Base-by-base conservation (phyloP, 2,888 invertebrate genomes). In the Scaptomyza caliginosa region DNA sequence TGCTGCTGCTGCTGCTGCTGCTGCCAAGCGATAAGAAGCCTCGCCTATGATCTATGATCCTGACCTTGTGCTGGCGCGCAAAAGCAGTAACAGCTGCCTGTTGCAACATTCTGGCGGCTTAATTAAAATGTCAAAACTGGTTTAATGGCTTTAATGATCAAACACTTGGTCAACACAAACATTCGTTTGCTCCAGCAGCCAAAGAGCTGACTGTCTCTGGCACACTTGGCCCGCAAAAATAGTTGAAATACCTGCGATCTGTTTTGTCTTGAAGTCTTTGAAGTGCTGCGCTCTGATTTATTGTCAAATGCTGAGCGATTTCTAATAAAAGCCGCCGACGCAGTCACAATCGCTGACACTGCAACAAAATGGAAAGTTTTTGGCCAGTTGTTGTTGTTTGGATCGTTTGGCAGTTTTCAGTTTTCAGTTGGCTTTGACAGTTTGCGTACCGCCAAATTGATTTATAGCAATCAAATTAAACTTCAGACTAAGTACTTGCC, bases 91-190 rank as follows among this genome's bases (percentile, higher is more conserved):
- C 71, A 43, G 66, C 67, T 10, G 40, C 30, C n/a, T 30, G 70
- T 66, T 45, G 74, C 60, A 43, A 58, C 65, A 54, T 46, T 64
- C 62, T 62, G 21, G 45, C 56, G 24, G 56, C 90, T 90, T 91
- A 91, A 91, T 91, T 91, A 91, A 91, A 90, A 90, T 91, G 91
- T 91, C 90, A 90, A 89, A 91, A 90, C 90, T 88, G 90, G 90
- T 91, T 91, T 91, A 91, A 91, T 90, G 86, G 90, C 90, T 89
- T 89, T 90, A 91, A 91, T 91, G 90, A 90, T 79, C 89, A 84
- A 88, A 90, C 90, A 90, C 89, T 80, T 55, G 58, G 46, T 32
- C 39, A 57, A n/a, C 51, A 38, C 51, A 52, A 39, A 63, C 48
- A 23, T 17, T 26, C 58, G 68, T 39, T 32, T 43, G 46, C 45